Conservation (phyloP, 2,113 vertebrate species). For the Brachypodius melanocephalos region DNA sequence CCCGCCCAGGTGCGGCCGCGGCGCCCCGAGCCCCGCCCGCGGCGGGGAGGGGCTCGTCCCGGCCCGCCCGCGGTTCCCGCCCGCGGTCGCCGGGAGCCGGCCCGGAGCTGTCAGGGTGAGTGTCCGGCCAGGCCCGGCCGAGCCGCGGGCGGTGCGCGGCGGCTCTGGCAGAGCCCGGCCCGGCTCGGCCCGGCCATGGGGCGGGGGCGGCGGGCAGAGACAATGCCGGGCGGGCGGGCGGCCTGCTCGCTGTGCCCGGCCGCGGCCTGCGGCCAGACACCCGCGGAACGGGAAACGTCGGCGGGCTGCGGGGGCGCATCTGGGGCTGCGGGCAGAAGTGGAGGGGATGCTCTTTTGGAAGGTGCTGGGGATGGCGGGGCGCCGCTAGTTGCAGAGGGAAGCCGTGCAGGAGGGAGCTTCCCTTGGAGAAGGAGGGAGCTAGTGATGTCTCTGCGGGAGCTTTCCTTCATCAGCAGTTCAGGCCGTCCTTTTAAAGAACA, state of each 20-base stretch:
- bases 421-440: not conserved
- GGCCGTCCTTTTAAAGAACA: not conserved
- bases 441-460: not conserved
- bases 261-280: not conserved
- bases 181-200: not conserved
- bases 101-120: no score
- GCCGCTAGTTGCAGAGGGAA: not conserved
- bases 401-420: not conserved
- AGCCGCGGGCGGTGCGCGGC: no score
- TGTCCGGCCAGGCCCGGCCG: no score
- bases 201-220: conserved; percentile 12
- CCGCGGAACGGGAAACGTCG: not conserved
- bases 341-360: not conserved
- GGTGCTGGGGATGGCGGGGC: not conserved
- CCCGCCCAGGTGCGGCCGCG: no score
- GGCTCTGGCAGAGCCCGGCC: no score
- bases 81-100: no score
- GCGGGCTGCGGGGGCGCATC: not conserved
- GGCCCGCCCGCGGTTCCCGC: no score
- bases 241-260: not conserved
- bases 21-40: no score
- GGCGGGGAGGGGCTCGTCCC: no score
- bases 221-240: conserved; percentile 41
- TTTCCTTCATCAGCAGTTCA: not conserved
- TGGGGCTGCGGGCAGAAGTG: not conserved